A percentile compares a stretch with the other conserved stretches of the same genome.
Conservation (phyloP, 1,140 invertebrate species). For the Vanessa atalanta region DNA sequence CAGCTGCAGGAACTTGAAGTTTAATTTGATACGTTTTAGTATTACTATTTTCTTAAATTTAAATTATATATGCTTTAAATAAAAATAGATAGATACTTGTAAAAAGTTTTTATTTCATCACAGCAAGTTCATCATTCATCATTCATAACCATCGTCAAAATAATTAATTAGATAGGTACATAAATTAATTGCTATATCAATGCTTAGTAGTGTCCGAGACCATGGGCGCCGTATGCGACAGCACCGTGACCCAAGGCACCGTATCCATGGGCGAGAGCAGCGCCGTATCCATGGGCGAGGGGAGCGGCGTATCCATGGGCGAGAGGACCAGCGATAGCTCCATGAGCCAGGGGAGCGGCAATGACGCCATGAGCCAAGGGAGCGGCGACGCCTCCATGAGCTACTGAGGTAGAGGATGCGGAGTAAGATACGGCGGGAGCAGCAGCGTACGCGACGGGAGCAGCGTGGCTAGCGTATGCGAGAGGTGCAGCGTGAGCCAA, state of each 20-base stretch:
- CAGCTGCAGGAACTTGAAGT: background rate
- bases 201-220: slow-evolving; percentile 51
- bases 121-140: slow-evolving; percentile 48
- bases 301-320: slow-evolving; percentile 42
- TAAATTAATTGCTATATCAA: slow-evolving; percentile 45
- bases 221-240: slow-evolving; percentile 28
- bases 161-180: slow-evolving; percentile 42
- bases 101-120: slow-evolving; percentile 47
- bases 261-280: slow-evolving; percentile 36
- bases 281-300: slow-evolving; percentile 44
- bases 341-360: slow-evolving; percentile 39
- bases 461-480: slow-evolving; percentile 41
- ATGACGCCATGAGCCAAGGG: slow-evolving; percentile 35
- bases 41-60: background rate
- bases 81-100: slow-evolving; percentile 23
- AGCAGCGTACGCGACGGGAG: slow-evolving; percentile 32
- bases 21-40: background rate
- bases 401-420: slow-evolving; percentile 39
- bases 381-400: slow-evolving; percentile 38
- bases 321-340: slow-evolving; percentile 42
- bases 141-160: slow-evolving; percentile 48
- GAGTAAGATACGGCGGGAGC: slow-evolving; percentile 41
- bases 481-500: slow-evolving; percentile 45
- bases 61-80: background rate
- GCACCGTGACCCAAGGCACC: slow-evolving; percentile 44